A percentile compares a stretch with the other conserved stretches of the same genome.
Evolutionary conservation across 2,888 invertebrate species (phyloP).

Genomic region (Microchrysa polita): DNA sequence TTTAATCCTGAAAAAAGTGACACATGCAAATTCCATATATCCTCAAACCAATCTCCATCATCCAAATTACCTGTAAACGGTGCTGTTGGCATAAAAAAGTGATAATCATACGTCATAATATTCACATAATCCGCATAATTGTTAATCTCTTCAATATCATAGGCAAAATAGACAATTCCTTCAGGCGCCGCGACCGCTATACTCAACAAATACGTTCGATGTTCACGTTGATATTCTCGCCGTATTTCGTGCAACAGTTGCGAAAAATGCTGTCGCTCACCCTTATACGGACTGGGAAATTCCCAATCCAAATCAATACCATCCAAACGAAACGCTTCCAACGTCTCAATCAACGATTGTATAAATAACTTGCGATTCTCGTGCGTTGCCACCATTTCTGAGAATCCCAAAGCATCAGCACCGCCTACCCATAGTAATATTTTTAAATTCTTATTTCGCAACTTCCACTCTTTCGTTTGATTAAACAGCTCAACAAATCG

Average conservation of each 20-base stretch:
- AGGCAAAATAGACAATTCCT: conserved; percentile 78
- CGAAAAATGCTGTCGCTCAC: conserved; percentile 78
- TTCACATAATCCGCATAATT: conserved; percentile 86
- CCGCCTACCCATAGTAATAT: conserved; percentile 80
- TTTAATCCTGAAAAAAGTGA: conserved; percentile 71
- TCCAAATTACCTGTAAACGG: conserved; percentile 75
- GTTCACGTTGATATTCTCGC: conserved; percentile 71
- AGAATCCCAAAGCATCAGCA: conserved; percentile 70
- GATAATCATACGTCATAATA: conserved; percentile 93
- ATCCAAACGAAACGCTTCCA: conserved; percentile 60
- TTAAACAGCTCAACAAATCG: conserved; percentile 59
- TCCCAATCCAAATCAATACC: conserved; percentile 82
- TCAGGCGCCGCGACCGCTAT: conserved; percentile 84
- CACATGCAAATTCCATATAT: neutral
- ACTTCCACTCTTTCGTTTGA: conserved; percentile 65
- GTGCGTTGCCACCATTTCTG: conserved; percentile 77
- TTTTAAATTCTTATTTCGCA: conserved; percentile 73
- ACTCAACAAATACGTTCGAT: conserved; percentile 72
- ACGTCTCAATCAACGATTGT: conserved; percentile 65
- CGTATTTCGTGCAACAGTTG: conserved; percentile 79
- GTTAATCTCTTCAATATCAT: conserved; percentile 81
- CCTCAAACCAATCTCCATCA: neutral
- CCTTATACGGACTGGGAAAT: conserved; percentile 75
- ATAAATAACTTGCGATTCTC: conserved; percentile 73
- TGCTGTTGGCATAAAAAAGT: conserved; percentile 77